Base-by-base conservation (phyloP, 1,140 invertebrate genomes). In the Coboldia fuscipes region DNA sequence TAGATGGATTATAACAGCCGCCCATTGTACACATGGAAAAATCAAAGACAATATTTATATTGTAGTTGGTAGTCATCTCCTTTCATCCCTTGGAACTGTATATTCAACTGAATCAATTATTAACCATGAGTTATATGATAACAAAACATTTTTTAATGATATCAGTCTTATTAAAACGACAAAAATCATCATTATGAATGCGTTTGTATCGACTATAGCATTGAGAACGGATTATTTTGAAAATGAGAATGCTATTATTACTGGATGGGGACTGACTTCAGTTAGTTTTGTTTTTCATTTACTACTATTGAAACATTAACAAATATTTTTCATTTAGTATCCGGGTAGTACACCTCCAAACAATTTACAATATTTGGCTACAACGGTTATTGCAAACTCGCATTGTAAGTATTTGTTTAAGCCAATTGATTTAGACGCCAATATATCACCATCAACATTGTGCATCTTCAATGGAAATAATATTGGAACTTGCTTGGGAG, bases 61-160 rank as follows among this genome's bases (percentile, higher is more conserved):
- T 3, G 56, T 63, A 2, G 49, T 61, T 6, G 66, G 66, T 6
- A 61, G 61, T 0, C 65, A 60, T 37, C 56, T 44, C 17, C 45
- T 67, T 3, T 44, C 56, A 13, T 35, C 43, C 17, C 63, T 60
- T 4, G 65, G 66, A 4, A 47, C 55, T 0, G 35, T 26, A 3
- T 63, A 66, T 34, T 33, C 50, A 0, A 57, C 60, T 0, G 49
- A 51, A 2, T 44, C 42, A 22, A 52, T 59, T 17, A 48, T 60
- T 22, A 33, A 52, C 6, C 65, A 70, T 40, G 47, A 58, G 7
- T 41, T 48, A 3, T 70, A 66, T 36, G 53, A 58, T 39, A 34
- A 50, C 1, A 19, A 30, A 1, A 26, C 42, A 1, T 55, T 56
- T 19, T 38, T 14, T 7, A 59, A 62, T 41, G 60, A 63, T 37